phyloP scores from a whole-genome alignment of 2,797 vertebrate species.

The Benthosema pterotum region DNA sequence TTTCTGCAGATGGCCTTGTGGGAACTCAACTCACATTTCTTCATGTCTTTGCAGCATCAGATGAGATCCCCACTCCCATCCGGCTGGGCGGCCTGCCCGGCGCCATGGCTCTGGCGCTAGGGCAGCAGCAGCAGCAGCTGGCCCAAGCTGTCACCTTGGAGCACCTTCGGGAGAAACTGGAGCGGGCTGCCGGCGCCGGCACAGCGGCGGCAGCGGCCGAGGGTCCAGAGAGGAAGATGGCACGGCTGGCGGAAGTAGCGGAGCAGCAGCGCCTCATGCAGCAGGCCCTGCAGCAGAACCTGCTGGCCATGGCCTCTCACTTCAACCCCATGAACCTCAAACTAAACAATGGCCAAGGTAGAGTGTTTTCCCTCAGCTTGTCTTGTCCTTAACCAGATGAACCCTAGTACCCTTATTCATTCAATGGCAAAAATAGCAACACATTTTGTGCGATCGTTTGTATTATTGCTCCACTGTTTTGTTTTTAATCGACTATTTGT shows the following conservation, averaged over 20 bases:
- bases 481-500: no score
- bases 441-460: no score
- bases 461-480: no score
- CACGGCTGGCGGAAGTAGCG: slow-evolving; percentile 84
- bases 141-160: slow-evolving; percentile 87
- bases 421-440: no score
- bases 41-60: slow-evolving; percentile 55
- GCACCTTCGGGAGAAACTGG: slow-evolving; percentile 90
- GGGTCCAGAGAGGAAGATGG: slow-evolving; percentile 87
- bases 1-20: no score
- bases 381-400: not conserved
- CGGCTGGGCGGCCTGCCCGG: slow-evolving; percentile 81
- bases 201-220: slow-evolving; percentile 73
- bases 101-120: slow-evolving; percentile 76
- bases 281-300: slow-evolving; percentile 93
- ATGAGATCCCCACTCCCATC: slow-evolving; percentile 80
- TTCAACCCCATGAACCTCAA: slow-evolving; percentile 80
- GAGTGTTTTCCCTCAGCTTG: not conserved
- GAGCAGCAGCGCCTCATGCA: slow-evolving; percentile 94
- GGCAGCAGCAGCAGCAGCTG: slow-evolving; percentile 76
- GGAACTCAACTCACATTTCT: not conserved
- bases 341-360: slow-evolving; percentile 72
- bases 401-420: no score
- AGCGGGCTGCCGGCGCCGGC: slow-evolving; percentile 65
- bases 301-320: slow-evolving; percentile 88